phyloP scores from a whole-genome alignment of 2,797 vertebrate species.

The Champsocephalus gunnari region DNA sequence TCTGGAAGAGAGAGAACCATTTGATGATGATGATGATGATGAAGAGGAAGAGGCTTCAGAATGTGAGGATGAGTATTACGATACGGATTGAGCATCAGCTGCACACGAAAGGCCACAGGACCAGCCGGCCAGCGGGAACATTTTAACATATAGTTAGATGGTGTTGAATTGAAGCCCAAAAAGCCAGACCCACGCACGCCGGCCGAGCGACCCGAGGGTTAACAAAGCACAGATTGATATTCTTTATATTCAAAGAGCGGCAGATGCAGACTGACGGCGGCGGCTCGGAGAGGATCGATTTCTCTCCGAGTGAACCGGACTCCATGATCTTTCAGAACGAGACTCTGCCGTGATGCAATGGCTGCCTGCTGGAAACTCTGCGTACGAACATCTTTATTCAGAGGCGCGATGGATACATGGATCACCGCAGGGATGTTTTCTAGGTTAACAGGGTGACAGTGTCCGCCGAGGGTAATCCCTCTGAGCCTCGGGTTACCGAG shows the following conservation, averaged over 20 bases:
- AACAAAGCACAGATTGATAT: neutral
- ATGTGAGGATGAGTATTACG: no score
- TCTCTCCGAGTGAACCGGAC: slow-evolving; percentile 52
- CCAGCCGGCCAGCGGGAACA: no score
- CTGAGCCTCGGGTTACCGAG: slow-evolving; percentile 45
- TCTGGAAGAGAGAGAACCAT: no score
- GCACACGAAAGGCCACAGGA: no score
- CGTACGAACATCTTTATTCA: slow-evolving; percentile 46
- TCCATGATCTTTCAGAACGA: slow-evolving; percentile 42
- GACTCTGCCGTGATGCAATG: slow-evolving; percentile 56
- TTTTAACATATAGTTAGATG: no score
- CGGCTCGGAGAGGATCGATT: slow-evolving; percentile 8
- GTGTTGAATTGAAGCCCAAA: no score
- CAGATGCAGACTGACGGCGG: slow-evolving; percentile 19
- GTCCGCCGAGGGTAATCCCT: slow-evolving; percentile 64
- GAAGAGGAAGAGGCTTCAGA: no score
- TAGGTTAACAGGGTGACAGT: slow-evolving; percentile 63
- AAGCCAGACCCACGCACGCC: no score
- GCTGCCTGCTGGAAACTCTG: slow-evolving; percentile 50
- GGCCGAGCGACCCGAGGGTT: no score
- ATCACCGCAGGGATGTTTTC: slow-evolving; percentile 38
- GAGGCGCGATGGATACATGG: slow-evolving; percentile 45
- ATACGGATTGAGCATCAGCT: no score
- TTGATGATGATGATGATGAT: no score
- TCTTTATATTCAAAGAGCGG: slow-evolving; percentile 29